A percentile compares a stretch with the other conserved stretches of the same genome.
Conservation (phyloP, 2,797 vertebrate species). For the Cossypha polioptera region DNA sequence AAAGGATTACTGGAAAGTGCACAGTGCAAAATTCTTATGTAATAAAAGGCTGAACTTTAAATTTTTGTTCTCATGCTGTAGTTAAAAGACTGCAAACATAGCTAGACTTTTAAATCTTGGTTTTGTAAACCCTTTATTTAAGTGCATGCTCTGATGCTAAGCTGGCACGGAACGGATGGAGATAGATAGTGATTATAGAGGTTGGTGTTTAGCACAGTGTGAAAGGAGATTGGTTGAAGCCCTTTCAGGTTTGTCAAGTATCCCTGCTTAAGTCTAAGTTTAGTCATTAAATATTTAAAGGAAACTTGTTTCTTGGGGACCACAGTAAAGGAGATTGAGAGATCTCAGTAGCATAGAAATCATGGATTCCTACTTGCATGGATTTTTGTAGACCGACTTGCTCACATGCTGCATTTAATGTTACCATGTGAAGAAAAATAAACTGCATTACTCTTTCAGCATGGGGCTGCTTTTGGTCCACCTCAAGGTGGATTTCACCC, state of each 20-base stretch:
- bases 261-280: background rate
- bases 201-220: background rate
- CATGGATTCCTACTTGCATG: conserved; percentile 72
- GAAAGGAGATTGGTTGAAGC: background rate
- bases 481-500: conserved; percentile 89
- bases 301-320: conserved; percentile 26
- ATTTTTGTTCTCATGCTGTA: background rate
- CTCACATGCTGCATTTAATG: conserved; percentile 58
- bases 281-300: background rate
- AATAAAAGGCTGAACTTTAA: background rate
- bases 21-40: background rate
- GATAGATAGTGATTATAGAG: background rate
- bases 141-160: conserved; percentile 25
- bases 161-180: background rate
- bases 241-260: background rate
- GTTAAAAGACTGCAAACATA: background rate
- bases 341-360: conserved; percentile 56
- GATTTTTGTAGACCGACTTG: conserved; percentile 74
- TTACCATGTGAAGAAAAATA: conserved; percentile 79
- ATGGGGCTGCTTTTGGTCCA: conserved; percentile 91
- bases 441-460: conserved; percentile 86
- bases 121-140: background rate
- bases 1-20: background rate
- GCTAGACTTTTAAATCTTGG: background rate
- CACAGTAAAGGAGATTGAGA: conserved; percentile 40